phyloP scores from a whole-genome alignment of 2,888 invertebrate genomes.

The Frankliniella intonsa region DNA sequence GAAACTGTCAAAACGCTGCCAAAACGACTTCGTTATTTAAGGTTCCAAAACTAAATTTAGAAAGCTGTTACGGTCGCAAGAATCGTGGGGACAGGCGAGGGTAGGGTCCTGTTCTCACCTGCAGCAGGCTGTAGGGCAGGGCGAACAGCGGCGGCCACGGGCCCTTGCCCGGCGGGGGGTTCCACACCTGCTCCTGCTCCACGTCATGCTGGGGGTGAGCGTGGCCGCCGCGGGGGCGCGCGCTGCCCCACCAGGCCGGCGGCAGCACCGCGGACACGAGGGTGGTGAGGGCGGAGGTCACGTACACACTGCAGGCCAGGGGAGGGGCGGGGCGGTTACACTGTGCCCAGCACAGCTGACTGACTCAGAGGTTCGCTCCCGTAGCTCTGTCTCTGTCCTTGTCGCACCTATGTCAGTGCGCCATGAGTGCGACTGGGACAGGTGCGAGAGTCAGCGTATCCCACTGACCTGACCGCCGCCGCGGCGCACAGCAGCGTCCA shows the following conservation, averaged over 20 bases:
- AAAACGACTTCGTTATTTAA: no score
- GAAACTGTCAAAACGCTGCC: no score
- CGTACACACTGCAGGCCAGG: conserved; percentile 31
- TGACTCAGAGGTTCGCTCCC: no score
- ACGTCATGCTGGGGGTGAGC: not conserved
- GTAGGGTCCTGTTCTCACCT: not conserved
- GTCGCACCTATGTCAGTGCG: no score
- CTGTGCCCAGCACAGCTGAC: no score
- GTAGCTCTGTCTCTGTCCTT: no score
- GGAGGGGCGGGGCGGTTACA: not conserved
- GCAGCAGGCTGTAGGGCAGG: not conserved
- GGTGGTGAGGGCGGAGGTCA: conserved; percentile 32
- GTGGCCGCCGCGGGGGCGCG: not conserved
- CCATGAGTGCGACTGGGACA: no score
- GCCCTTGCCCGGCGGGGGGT: not conserved
- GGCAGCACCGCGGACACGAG: conserved; percentile 27
- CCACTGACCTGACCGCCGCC: not conserved
- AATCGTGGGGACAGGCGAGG: not conserved
- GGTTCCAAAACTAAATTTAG: not conserved
- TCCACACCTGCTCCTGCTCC: not conserved
- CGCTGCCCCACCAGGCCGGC: not conserved
- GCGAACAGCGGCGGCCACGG: conserved; percentile 14
- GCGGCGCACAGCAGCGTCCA: not conserved
- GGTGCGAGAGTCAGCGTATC: not conserved
- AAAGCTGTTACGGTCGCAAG: no score